Conservation (phyloP, 2,797 vertebrate species). For the Loriculus beryllinus region DNA sequence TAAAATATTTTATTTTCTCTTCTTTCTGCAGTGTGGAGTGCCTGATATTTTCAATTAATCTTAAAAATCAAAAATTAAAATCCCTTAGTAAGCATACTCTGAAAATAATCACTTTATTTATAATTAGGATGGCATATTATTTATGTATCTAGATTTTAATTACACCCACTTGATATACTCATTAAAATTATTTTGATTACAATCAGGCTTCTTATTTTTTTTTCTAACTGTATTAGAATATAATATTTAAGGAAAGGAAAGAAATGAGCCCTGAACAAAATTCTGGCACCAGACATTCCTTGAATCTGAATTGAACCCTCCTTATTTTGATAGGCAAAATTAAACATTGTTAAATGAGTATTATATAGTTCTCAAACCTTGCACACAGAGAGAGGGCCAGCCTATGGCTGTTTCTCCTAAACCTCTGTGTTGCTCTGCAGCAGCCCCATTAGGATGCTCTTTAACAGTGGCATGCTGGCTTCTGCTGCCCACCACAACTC, state of each 20-base stretch:
- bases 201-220: slow-evolving; percentile 27
- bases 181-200: slow-evolving; percentile 56
- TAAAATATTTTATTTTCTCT: not conserved
- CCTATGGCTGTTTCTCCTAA: not conserved
- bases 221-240: not conserved
- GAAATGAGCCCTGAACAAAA: not conserved
- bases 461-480: fast-evolving
- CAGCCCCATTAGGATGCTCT: not conserved
- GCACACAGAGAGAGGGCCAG: not conserved
- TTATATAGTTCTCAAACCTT: not conserved
- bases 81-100: not conserved
- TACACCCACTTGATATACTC: slow-evolving; percentile 23
- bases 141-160: slow-evolving; percentile 47
- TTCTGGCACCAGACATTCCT: not conserved
- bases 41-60: not conserved
- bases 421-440: fast-evolving
- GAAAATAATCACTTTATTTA: not conserved
- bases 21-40: not conserved
- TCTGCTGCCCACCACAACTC: not conserved
- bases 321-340: not conserved
- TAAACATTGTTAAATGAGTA: not conserved
- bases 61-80: not conserved
- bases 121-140: slow-evolving; percentile 47
- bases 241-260: not conserved
- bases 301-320: not conserved